A percentile compares a stretch with the other conserved stretches of the same genome.
Conservation (phyloP, 1,140 invertebrate species). For the Drosophila tropicalis region DNA sequence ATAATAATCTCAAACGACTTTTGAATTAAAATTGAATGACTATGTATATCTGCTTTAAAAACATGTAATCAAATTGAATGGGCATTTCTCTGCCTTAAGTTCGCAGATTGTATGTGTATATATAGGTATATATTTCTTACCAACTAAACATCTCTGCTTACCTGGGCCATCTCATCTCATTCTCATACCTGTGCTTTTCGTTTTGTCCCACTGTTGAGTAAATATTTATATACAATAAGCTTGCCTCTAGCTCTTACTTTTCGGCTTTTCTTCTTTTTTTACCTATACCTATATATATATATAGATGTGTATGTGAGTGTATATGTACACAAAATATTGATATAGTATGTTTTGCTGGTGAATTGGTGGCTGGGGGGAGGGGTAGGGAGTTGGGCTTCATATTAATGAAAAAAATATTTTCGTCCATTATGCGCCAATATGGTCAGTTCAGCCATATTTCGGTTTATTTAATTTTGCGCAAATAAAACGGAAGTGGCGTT, state of each 20-base stretch:
- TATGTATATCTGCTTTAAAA: no score
- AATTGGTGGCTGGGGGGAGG: background rate
- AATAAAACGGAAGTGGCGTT: slow-evolving; percentile 81
- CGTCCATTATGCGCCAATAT: slow-evolving; percentile 78
- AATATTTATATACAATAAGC: slow-evolving; percentile 77
- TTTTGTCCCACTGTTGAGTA: slow-evolving; percentile 45
- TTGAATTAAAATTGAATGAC: no score
- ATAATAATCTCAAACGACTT: no score
- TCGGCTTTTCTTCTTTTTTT: slow-evolving; percentile 72
- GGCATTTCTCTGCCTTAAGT: no score
- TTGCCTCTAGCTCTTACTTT: slow-evolving; percentile 73
- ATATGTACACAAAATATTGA: slow-evolving; percentile 22
- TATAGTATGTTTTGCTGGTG: slow-evolving; percentile 7
- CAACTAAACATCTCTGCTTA: background rate
- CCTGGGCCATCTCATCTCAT: slow-evolving; percentile 25
- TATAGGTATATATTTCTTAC: no score
- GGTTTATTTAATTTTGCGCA: slow-evolving; percentile 82
- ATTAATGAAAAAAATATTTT: slow-evolving; percentile 82
- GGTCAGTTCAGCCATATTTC: slow-evolving; percentile 78
- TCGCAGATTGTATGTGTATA: no score
- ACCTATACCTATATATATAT: slow-evolving; percentile 33
- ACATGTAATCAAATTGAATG: no score
- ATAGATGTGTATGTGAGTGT: slow-evolving; percentile 10
- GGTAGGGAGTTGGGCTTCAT: slow-evolving; percentile 26
- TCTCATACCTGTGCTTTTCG: background rate